A percentile compares a stretch with the other conserved stretches of the same genome.
Evolutionary conservation across 2,113 vertebrate genomes (phyloP).

Genomic region (Protomyctophum bolini): DNA sequence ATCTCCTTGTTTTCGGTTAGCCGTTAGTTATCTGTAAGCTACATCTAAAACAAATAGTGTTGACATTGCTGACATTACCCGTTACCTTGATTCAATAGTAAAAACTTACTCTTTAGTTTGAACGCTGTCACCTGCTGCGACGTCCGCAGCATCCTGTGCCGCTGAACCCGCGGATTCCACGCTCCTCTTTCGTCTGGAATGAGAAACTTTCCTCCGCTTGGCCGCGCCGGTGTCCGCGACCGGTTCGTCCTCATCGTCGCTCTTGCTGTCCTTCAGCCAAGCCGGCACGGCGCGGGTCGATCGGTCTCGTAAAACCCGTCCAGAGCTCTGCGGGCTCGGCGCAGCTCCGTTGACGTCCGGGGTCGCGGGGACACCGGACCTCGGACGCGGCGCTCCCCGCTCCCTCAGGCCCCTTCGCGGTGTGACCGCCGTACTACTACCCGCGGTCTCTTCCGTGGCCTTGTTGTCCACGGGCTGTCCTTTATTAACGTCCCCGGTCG

Average conservation of each 20-base stretch:
- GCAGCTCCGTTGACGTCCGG: slow-evolving; percentile 63
- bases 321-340: slow-evolving; percentile 59
- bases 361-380: slow-evolving; percentile 60
- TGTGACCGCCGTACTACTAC: slow-evolving; percentile 52
- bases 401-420: slow-evolving; percentile 73
- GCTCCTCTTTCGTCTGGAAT: slow-evolving; percentile 71
- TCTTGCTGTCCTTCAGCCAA: slow-evolving; percentile 75
- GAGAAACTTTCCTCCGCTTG: slow-evolving; percentile 76
- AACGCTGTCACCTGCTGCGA: slow-evolving; percentile 53
- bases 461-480: slow-evolving; percentile 60
- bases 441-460: slow-evolving; percentile 75
- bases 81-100: neutral
- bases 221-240: slow-evolving; percentile 49
- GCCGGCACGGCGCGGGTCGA: slow-evolving; percentile 74
- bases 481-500: slow-evolving; percentile 62
- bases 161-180: slow-evolving; percentile 40
- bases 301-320: slow-evolving; percentile 78
- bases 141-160: slow-evolving; percentile 53
- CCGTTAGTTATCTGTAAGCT: neutral
- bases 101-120: slow-evolving; percentile 66
- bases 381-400: slow-evolving; percentile 65
- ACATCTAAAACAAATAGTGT: slow-evolving; percentile 7
- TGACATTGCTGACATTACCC: too few relatives aligned
- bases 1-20: fast-evolving
- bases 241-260: slow-evolving; percentile 64